Base-by-base conservation (phyloP, 2,797 vertebrate genomes). In the Tadarida brasiliensis region DNA sequence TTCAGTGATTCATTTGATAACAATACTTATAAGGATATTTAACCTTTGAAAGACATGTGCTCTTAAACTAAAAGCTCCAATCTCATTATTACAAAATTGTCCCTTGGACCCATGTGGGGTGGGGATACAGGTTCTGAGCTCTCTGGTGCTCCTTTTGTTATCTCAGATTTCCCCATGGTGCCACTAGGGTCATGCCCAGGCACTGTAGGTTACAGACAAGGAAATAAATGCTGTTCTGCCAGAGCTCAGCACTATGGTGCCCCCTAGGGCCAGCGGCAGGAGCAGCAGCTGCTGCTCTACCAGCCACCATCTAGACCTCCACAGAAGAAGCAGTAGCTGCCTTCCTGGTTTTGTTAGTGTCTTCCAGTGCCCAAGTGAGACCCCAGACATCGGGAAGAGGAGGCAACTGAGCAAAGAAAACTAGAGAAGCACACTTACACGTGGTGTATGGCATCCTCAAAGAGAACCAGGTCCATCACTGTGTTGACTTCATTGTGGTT, bases 391-490 rank as follows among this genome's bases (percentile, higher is more conserved):
- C 20, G 2, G 51, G 83, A 91, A 76, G 51, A 11, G 19, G 51
- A 82, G 86, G 65, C 28, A 20, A 16, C 22, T 0, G 15, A 56
- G 28, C 17, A 63, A 81, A 83, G 65, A 14, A 17, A 33, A 49
- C 11, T 30, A 44, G 15, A 74, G 68, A 67, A 20, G 9, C 33
- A 10, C 39, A 90, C 99, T 99, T 98, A 99, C 99, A 99, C 97
- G 0, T 99, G 99, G 96, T 98, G 98, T 99, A 99, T 99, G 97
- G 99, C 99, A 1, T 99, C 99, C 97, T 99, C 99, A 93, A 99
- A 99, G 39, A 99, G 98, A 33, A 99, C 99, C 94, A 99, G 98
- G 98, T 98, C 99, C 97, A 99, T 99, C 44, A 99, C 99, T 33
- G 99, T 98, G 2, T 99, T 99, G 97, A 99, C 98, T 95, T 99